Conservation (phyloP, 1,140 invertebrate species). For the Steinernema feltiae region DNA sequence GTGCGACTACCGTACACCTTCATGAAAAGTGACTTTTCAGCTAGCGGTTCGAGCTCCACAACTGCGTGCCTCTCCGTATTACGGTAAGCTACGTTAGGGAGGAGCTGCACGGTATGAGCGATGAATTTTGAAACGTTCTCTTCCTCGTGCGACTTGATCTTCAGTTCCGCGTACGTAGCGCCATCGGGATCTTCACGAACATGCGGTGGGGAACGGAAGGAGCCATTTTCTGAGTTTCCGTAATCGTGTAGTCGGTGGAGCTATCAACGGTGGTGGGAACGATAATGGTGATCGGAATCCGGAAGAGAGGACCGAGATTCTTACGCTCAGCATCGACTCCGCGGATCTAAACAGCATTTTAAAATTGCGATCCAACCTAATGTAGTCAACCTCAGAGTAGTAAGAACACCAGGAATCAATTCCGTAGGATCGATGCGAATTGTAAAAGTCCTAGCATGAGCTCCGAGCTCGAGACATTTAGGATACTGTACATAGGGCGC, state of each 20-base stretch:
- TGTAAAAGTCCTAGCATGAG: slow-evolving; percentile 60
- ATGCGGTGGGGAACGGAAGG: slow-evolving; percentile 76
- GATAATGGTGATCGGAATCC: slow-evolving; percentile 83
- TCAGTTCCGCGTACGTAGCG: slow-evolving; percentile 70
- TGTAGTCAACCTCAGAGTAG: slow-evolving; percentile 67
- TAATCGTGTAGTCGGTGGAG: slow-evolving; percentile 56
- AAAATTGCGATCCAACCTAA: too few relatives aligned
- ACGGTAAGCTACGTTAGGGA: slow-evolving; percentile 72
- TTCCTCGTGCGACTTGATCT: slow-evolving; percentile 60
- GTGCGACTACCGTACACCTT: slow-evolving; percentile 67
- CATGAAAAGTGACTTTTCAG: slow-evolving; percentile 45
- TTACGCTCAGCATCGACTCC: slow-evolving; percentile 76
- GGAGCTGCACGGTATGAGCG: slow-evolving; percentile 75
- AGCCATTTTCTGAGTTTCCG: slow-evolving; percentile 67
- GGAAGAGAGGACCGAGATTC: slow-evolving; percentile 81
- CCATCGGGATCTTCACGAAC: slow-evolving; percentile 75
- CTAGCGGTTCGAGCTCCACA: slow-evolving; percentile 48
- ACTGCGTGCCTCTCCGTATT: slow-evolving; percentile 76
- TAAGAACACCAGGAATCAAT: slow-evolving; percentile 70
- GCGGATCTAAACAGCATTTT: slow-evolving; percentile 72
- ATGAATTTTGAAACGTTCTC: slow-evolving; percentile 72
- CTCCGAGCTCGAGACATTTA: slow-evolving; percentile 74
- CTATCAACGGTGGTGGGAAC: slow-evolving; percentile 63
- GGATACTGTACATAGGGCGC: slow-evolving; percentile 74
- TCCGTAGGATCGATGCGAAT: slow-evolving; percentile 72